phyloP scores from a whole-genome alignment of 2,888 invertebrate species.

The Eupithecia subumbrata region DNA sequence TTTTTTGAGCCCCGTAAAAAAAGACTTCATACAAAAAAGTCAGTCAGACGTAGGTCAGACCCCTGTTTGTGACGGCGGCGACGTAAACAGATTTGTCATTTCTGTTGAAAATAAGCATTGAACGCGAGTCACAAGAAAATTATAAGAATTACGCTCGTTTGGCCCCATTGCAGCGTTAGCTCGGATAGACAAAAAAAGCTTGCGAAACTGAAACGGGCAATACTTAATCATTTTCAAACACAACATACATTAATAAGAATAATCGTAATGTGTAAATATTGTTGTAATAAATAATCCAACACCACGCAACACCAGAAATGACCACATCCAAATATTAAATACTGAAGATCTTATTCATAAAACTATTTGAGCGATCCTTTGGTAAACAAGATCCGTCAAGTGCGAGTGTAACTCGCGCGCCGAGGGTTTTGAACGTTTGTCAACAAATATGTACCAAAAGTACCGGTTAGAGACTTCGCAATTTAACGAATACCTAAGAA shows the following conservation, averaged over 20 bases:
- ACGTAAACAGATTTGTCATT: neutral
- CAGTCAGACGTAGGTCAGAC: neutral
- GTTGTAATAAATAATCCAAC: neutral
- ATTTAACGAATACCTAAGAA: too few relatives aligned
- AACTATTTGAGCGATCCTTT: neutral
- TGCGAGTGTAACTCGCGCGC: too few relatives aligned
- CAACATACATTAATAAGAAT: neutral
- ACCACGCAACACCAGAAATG: neutral
- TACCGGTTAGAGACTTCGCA: too few relatives aligned
- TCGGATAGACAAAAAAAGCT: neutral
- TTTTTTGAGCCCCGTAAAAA: neutral
- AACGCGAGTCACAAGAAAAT: neutral
- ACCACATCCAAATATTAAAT: slow-evolving; percentile 3
- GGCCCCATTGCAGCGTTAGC: neutral
- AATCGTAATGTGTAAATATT: neutral
- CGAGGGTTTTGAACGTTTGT: too few relatives aligned
- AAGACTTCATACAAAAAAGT: neutral
- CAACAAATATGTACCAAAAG: too few relatives aligned
- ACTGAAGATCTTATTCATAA: neutral
- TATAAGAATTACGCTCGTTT: neutral
- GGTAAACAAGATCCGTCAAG: too few relatives aligned
- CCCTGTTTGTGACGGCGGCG: neutral
- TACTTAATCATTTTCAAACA: neutral
- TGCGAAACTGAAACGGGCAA: neutral
- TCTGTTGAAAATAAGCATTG: neutral